Evolutionary conservation across 2,888 invertebrate genomes (phyloP).

Genomic region (Synergus japonicus): DNA sequence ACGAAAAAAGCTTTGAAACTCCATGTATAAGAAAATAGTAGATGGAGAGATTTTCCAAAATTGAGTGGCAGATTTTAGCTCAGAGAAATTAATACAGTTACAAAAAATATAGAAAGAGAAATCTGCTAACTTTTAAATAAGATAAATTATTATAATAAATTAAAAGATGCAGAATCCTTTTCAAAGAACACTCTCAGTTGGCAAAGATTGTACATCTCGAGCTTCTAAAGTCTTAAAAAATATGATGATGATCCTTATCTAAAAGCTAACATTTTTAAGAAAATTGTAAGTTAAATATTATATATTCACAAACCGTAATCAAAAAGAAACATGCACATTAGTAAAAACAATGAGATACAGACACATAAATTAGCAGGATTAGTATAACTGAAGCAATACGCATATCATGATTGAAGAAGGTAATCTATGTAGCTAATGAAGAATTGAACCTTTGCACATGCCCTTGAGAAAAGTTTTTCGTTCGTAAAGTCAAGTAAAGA

Average conservation of each 20-base stretch:
- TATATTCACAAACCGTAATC: constrained; percentile 28
- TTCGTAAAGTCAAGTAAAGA: neutral
- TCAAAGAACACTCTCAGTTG: neutral
- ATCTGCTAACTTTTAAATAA: constrained; percentile 27
- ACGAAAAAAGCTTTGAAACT: constrained; percentile 1
- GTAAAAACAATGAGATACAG: constrained; percentile 32
- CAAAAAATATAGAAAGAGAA: neutral
- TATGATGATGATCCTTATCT: constrained; percentile 18
- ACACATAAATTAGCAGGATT: constrained; percentile 23
- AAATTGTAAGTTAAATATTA: neutral
- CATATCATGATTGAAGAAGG: neutral
- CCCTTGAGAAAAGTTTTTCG: neutral
- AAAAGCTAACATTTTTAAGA: constrained; percentile 25
- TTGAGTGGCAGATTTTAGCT: neutral
- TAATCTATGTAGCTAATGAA: neutral
- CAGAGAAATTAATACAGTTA: neutral
- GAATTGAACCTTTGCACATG: neutral
- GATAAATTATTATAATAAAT: neutral
- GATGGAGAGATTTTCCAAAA: constrained; percentile 10
- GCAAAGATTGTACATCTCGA: neutral
- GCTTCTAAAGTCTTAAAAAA: neutral
- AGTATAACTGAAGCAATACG: constrained; percentile 3
- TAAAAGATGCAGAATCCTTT: neutral
- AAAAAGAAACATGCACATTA: constrained; percentile 34
- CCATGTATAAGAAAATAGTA: neutral